Evolutionary conservation across 2,797 vertebrate species (phyloP).

Genomic region (Benthosema pterotum): DNA sequence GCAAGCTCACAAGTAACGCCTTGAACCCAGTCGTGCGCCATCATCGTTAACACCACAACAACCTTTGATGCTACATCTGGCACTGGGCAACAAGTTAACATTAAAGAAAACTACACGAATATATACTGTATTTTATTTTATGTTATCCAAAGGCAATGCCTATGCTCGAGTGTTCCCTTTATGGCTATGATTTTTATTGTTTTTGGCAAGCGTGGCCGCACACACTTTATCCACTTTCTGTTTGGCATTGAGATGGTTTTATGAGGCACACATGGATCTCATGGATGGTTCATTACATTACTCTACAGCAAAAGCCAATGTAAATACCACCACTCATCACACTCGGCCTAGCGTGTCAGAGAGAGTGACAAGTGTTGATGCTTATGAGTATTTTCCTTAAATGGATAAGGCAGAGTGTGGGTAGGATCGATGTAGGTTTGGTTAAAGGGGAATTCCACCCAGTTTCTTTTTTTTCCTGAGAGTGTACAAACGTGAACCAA

Average conservation of each 20-base stretch:
- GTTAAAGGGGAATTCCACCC: too few relatives aligned
- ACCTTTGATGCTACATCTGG: too few relatives aligned
- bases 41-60: too few relatives aligned
- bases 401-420: background rate
- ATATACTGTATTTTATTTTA: too few relatives aligned
- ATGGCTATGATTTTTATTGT: background rate
- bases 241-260: slow-evolving; percentile 37
- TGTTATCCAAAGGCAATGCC: too few relatives aligned
- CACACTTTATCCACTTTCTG: slow-evolving; percentile 31
- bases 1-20: too few relatives aligned
- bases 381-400: slow-evolving; percentile 4
- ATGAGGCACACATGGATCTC: slow-evolving; percentile 50
- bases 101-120: slow-evolving; percentile 3
- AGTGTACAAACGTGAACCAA: too few relatives aligned
- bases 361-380: slow-evolving; percentile 5
- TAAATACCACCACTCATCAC: slow-evolving; percentile 8
- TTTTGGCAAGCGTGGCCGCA: slow-evolving; percentile 8
- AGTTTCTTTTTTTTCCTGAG: too few relatives aligned
- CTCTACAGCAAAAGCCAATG: slow-evolving; percentile 7
- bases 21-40: too few relatives aligned
- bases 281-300: slow-evolving; percentile 12
- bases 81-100: too few relatives aligned
- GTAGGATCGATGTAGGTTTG: background rate
- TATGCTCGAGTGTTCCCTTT: background rate
- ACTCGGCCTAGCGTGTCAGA: slow-evolving; percentile 21